Conservation (phyloP, 2,888 invertebrate species). For the Pterobdella sp. region DNA sequence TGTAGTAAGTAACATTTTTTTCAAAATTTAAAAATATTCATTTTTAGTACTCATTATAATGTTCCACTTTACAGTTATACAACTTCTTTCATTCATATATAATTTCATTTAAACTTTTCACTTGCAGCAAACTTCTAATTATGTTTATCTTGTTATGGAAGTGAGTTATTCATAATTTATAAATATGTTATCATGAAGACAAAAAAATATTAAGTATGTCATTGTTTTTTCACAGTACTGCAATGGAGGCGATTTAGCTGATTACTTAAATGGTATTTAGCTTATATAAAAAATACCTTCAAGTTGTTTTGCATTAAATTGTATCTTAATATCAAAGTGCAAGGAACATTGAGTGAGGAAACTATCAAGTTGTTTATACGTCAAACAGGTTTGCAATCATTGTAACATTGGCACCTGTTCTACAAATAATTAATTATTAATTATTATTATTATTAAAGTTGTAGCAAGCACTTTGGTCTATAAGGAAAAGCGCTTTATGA, state of each 20-base stretch:
- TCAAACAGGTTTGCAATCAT: conserved; percentile 68
- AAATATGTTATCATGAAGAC: background rate
- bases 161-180: conserved; percentile 56
- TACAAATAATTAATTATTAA: too few species aligned
- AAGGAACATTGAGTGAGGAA: conserved; percentile 90
- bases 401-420: too few species aligned
- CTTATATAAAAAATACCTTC: background rate
- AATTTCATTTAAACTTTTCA: background rate
- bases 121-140: conserved; percentile 73
- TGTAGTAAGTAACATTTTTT: conserved; percentile 62
- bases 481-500: too few species aligned
- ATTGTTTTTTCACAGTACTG: too few species aligned
- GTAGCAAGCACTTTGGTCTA: too few species aligned
- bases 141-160: conserved; percentile 98
- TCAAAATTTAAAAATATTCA: background rate
- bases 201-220: background rate
- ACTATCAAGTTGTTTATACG: conserved; percentile 87
- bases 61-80: background rate
- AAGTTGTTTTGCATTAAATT: background rate
- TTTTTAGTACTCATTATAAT: background rate
- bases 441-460: too few species aligned
- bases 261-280: conserved; percentile 69
- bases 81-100: background rate
- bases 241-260: conserved; percentile 96
- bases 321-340: conserved; percentile 56